phyloP scores from a whole-genome alignment of 2,888 invertebrate genomes.

The Tricholauxania praeusta region DNA sequence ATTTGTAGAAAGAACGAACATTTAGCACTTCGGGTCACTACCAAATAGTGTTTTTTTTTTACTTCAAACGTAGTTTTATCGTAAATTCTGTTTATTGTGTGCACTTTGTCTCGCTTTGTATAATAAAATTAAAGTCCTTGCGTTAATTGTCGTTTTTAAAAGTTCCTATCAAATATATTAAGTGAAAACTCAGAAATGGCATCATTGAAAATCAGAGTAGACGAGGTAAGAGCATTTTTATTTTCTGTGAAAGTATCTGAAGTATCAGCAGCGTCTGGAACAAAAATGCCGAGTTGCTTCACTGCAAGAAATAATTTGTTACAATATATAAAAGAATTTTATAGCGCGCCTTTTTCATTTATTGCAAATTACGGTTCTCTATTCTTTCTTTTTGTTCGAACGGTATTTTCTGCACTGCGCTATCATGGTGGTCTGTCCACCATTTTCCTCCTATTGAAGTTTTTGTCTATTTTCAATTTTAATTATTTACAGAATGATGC shows the following conservation, averaged over 20 bases:
- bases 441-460: background rate
- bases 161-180: conserved; percentile 26
- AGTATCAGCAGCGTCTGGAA: too few species aligned
- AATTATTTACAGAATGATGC: conserved; percentile 56
- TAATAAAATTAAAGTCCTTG: conserved; percentile 15
- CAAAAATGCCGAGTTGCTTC: too few species aligned
- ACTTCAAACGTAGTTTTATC: background rate
- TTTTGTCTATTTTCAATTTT: background rate
- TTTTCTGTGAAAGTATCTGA: background rate
- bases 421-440: conserved; percentile 11
- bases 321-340: background rate
- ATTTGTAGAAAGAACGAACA: conserved; percentile 22
- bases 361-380: background rate
- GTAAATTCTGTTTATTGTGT: background rate
- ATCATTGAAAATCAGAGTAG: conserved; percentile 34
- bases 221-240: conserved; percentile 35
- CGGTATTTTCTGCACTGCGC: background rate
- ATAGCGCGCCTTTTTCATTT: background rate
- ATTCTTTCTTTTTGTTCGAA: background rate
- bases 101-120: conserved; percentile 23
- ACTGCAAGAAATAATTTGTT: background rate
- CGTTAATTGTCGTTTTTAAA: background rate
- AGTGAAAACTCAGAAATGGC: background rate
- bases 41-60: background rate
- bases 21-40: background rate